Evolutionary conservation across 2,888 invertebrate genomes (phyloP).

Genomic region (Drosophila setosimentum): DNA sequence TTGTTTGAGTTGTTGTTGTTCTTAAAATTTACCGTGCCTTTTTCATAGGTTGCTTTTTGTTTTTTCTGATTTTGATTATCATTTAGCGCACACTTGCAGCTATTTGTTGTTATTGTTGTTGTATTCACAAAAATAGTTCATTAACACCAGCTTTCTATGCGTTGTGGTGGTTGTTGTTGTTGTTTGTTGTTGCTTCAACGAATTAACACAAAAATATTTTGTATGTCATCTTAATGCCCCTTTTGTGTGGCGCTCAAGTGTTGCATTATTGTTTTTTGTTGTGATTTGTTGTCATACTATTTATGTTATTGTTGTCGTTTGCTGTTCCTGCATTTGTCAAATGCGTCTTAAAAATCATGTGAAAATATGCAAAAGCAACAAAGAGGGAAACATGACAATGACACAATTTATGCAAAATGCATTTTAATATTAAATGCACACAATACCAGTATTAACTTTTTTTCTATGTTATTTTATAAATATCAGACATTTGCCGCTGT

Average conservation of each 20-base stretch:
- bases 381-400: conserved; percentile 64
- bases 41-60: conserved; percentile 1
- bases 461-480: conserved; percentile 50
- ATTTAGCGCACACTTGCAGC: conserved; percentile 61
- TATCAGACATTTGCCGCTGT: conserved; percentile 27
- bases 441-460: conserved; percentile 44
- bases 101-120: conserved; percentile 48
- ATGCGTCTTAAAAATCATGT: conserved; percentile 66
- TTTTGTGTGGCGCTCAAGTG: conserved; percentile 48
- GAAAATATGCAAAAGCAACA: conserved; percentile 39
- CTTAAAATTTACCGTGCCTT: conserved; percentile 21
- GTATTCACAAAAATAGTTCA: conserved; percentile 62
- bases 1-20: conserved; percentile 20
- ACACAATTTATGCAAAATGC: conserved; percentile 69
- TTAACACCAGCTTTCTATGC: conserved; percentile 74
- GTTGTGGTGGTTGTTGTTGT: conserved; percentile 20
- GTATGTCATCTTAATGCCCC: conserved; percentile 60
- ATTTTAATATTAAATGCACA: conserved; percentile 51
- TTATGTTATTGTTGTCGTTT: neutral
- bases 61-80: conserved; percentile 48
- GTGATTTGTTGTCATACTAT: conserved; percentile 8
- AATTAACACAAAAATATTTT: conserved; percentile 73
- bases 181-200: conserved; percentile 40
- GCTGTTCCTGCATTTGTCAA: conserved; percentile 51
- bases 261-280: conserved; percentile 41